Percentiles rank a stretch among this genome's conserved stretches.
These are phyloP conservation scores for Vidua chalybeata DNA, from an alignment of 2,113 vertebrate genomes.

Conservation along the genomic window DNA sequence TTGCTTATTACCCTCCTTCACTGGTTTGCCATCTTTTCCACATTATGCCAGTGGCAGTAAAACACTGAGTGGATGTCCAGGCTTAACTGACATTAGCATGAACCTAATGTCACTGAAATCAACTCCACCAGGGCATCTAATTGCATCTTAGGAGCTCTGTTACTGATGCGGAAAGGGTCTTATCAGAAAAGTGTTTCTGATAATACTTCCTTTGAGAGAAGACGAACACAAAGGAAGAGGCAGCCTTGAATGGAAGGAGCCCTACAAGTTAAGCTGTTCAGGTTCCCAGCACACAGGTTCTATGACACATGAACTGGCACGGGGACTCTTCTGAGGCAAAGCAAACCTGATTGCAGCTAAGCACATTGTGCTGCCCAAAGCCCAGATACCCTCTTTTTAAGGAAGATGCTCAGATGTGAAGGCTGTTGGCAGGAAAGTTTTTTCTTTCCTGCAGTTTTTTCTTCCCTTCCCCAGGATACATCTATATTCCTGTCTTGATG, in stretches of 20 bases:
- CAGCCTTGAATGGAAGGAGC: not conserved
- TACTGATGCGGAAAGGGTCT: not conserved
- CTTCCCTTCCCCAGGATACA: not conserved
- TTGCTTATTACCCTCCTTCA: not conserved
- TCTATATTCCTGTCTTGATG: not conserved
- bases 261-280: not conserved
- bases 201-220: not conserved
- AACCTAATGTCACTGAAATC: not conserved
- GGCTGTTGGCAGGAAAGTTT: not conserved
- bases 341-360: not conserved
- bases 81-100: rapidly evolving
- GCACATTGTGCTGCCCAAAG: not conserved
- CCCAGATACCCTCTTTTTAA: not conserved
- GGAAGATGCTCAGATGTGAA: not conserved
- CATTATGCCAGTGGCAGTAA: not conserved
- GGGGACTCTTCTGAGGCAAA: not conserved
- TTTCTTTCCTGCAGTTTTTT: not conserved
- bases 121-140: not conserved
- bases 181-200: not conserved
- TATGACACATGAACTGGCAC: not conserved
- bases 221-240: not conserved
- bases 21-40: not conserved
- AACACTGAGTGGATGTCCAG: not conserved
- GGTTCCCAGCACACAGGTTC: not conserved
- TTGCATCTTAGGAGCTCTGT: not conserved